These are phyloP conservation scores for Toxotes jaculatrix DNA, from an alignment of 2,113 vertebrate genomes.

Conservation along the genomic window DNA sequence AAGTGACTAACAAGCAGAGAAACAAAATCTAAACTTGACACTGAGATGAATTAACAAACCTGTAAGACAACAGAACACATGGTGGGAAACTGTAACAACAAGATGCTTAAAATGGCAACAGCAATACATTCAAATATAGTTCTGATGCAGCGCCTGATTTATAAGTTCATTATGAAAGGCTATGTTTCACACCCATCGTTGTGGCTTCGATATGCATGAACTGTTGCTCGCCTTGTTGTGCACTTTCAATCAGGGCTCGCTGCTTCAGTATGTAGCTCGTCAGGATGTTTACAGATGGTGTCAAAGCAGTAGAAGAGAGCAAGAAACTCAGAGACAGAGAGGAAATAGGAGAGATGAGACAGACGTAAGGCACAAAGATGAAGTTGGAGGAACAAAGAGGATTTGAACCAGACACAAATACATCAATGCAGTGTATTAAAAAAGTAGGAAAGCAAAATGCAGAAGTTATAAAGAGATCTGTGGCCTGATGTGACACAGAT, in stretches of 20 bases:
- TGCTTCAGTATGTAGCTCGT: conserved; percentile 32
- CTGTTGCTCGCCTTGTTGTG: conserved; percentile 43
- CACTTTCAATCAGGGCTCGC: conserved; percentile 52
- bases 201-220: conserved; percentile 63
- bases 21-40: conserved; percentile 8
- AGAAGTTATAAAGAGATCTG: not conserved
- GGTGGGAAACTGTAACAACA: conserved; percentile 43
- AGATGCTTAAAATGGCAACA: conserved; percentile 30
- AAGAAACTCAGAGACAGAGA: not conserved
- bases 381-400: conserved; percentile 40
- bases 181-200: conserved; percentile 60
- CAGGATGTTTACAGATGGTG: conserved; percentile 59
- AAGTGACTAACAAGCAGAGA: not conserved
- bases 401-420: conserved; percentile 48
- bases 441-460: not conserved
- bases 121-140: conserved; percentile 25
- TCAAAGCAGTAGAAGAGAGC: conserved; percentile 27
- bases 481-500: conserved; percentile 9
- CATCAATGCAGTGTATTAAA: conserved; percentile 27
- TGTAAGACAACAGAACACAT: conserved; percentile 21
- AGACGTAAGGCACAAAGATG: conserved; percentile 42
- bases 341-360: conserved; percentile 11
- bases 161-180: conserved; percentile 64
- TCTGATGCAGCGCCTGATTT: conserved; percentile 56
- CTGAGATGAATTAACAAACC: conserved; percentile 20